Evolutionary conservation across 2,888 invertebrate species (phyloP), one percentile per base, ranked within the genome.

Genomic region (Ypsolopha scabrella): DNA sequence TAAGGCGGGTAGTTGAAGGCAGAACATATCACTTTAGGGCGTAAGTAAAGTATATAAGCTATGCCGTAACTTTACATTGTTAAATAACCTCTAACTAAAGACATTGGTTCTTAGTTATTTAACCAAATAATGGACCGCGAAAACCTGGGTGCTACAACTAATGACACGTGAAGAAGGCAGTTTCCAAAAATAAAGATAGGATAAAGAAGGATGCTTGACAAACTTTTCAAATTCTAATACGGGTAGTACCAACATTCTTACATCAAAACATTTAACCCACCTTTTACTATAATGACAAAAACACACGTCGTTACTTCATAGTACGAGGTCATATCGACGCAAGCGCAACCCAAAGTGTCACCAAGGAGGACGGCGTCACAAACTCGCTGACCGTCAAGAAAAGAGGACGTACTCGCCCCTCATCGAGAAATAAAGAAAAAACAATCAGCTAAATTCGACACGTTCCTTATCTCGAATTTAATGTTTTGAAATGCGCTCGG

Each of bases 341-440:
- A 58, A 52, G 69, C 76, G 77, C 79, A 79, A 56, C 65, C 62
- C 61, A 61, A 67, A 60, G 13, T 46, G 51, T 45, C 48, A 39
- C 41, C 38, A 51, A 47, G 49, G 60, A 34, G 14, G 69, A 58
- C 57, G 58, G 57, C 59, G 66, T 64, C 38, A 49, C 76, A 78
- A 76, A 74, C 68, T 61, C 61, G 54, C 57, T 64, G 57, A 65
- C 64, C 67, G 67, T 51, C 70, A 68, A 55, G 58, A 54, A 48
- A 63, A 49, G 53, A 61, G 68, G 68, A 71, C 75, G 81, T 71
- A 36, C 56, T 67, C 45, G 39, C 34, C 38, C 33, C 46, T 41
- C 54, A 36, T 47, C 48, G 43, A 51, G 46, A 53, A 53, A 53
- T 52, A 57, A 56, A 60, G 57, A 62, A 47, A 47, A 47, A 35